These are phyloP conservation scores for Hypomecis punctinalis DNA, from an alignment of 2,888 invertebrate genomes.

Conservation along the genomic window DNA sequence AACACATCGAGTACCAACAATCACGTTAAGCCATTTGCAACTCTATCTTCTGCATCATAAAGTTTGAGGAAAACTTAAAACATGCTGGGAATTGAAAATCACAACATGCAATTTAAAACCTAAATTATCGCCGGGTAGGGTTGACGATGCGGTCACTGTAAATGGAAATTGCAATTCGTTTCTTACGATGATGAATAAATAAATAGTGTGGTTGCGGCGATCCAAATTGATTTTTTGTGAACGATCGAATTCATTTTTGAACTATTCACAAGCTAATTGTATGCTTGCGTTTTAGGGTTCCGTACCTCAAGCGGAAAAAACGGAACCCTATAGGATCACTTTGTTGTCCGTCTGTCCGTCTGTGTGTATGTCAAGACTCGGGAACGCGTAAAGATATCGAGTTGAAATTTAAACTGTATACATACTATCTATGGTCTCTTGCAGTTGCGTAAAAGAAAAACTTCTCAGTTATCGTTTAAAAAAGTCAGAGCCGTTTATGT, in stretches of 20 bases:
- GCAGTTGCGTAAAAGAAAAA: too few species aligned
- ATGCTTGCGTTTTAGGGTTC: too few species aligned
- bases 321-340: too few species aligned
- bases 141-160: slow-evolving; percentile 24
- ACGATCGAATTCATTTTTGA: background rate
- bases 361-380: too few species aligned
- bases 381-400: too few species aligned
- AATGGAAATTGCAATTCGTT: slow-evolving; percentile 24
- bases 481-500: too few species aligned
- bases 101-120: slow-evolving; percentile 30
- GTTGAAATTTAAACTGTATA: too few species aligned
- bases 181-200: slow-evolving; percentile 21
- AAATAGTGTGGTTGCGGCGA: background rate
- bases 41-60: slow-evolving; percentile 7
- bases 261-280: too few species aligned
- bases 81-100: slow-evolving; percentile 26
- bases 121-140: slow-evolving; percentile 28
- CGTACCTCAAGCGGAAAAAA: too few species aligned
- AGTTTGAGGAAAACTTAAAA: slow-evolving; percentile 4
- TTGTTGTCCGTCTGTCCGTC: too few species aligned
- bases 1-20: slow-evolving; percentile 18
- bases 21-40: slow-evolving; percentile 22
- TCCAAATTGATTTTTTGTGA: background rate
- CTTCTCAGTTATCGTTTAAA: too few species aligned
- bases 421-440: too few species aligned